Evolutionary conservation across 2,888 invertebrate species (phyloP).

Genomic region (Leucophora obtusa): DNA sequence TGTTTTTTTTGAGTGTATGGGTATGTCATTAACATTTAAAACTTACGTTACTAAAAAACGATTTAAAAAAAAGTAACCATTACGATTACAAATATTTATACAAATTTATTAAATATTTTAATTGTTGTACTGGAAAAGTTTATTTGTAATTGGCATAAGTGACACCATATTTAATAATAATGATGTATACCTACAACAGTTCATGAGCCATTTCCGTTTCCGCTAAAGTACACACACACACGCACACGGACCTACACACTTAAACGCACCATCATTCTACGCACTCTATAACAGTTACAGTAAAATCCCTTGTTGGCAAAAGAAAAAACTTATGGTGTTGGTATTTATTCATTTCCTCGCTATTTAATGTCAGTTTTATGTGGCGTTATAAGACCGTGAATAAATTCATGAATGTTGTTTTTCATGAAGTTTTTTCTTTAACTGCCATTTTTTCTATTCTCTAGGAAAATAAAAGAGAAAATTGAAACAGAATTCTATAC

Average conservation of each 20-base stretch:
- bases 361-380: neutral
- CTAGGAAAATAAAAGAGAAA: neutral
- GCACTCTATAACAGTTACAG: neutral
- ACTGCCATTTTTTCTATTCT: neutral
- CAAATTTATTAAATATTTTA: neutral
- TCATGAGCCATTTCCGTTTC: constrained; percentile 54
- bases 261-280: neutral
- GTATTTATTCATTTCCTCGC: neutral
- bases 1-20: too few relatives aligned
- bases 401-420: constrained; percentile 6
- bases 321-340: neutral
- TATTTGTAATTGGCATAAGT: neutral
- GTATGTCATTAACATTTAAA: too few relatives aligned
- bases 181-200: constrained; percentile 41
- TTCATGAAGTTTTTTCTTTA: neutral
- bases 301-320: neutral
- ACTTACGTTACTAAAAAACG: too few relatives aligned
- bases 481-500: neutral
- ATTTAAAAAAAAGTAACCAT: too few relatives aligned
- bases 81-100: neutral
- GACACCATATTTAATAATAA: constrained; percentile 44
- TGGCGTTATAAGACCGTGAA: neutral
- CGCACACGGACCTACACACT: neutral
- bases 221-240: constrained; percentile 7
- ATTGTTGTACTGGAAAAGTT: neutral